phyloP scores from a whole-genome alignment of 2,113 vertebrate genomes.

The Indri indri region DNA sequence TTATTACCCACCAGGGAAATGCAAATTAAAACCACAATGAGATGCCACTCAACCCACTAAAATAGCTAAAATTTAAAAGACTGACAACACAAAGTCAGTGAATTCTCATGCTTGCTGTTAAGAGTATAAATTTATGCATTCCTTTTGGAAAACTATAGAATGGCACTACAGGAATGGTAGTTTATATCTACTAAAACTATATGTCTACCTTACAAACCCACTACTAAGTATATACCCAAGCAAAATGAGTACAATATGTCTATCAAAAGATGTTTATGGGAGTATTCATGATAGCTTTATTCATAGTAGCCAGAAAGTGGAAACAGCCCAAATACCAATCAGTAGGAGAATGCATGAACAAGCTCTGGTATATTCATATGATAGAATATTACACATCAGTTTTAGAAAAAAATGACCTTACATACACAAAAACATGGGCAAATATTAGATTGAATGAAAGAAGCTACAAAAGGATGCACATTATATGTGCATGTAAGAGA shows the following conservation, averaged over 20 bases:
- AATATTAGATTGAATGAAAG: background rate
- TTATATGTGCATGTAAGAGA: background rate
- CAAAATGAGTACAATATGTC: background rate
- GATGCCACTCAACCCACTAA: background rate
- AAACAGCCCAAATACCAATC: background rate
- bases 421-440: background rate
- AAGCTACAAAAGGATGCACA: background rate
- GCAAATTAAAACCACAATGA: background rate
- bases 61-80: background rate
- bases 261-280: background rate
- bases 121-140: background rate
- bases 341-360: background rate
- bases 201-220: background rate
- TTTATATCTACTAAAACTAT: background rate
- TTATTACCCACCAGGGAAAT: background rate
- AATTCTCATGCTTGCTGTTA: background rate
- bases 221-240: background rate
- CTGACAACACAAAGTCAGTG: background rate
- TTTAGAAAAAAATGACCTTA: background rate
- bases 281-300: slow-evolving; percentile 1
- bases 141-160: background rate
- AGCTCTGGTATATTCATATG: background rate
- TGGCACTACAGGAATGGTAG: too few species aligned
- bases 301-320: background rate
- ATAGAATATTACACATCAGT: background rate